Percentiles rank a stretch among this genome's conserved stretches.
These are phyloP conservation scores for Polyploca ridens DNA, from an alignment of 2,888 invertebrate species.

Conservation along the genomic window DNA sequence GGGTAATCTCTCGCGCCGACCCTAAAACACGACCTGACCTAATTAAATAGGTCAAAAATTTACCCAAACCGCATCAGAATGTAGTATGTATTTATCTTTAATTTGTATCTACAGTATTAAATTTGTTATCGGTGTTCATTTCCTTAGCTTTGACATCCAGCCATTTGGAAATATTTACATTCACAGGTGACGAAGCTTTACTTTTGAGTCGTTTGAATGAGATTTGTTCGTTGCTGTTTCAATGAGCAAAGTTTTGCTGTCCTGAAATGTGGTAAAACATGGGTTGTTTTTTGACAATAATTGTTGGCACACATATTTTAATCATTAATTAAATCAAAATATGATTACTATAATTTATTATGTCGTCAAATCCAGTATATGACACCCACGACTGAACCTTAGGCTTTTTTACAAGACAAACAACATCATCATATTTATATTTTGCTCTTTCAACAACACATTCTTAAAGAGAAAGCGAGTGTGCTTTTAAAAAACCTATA, in stretches of 20 bases:
- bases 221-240: slow-evolving; percentile 19
- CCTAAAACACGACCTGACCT: no score
- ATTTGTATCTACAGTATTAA: slow-evolving; percentile 25
- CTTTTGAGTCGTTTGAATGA: slow-evolving; percentile 25
- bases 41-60: neutral
- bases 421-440: no score
- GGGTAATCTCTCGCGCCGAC: no score
- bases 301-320: no score
- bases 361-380: no score
- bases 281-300: neutral
- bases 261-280: neutral
- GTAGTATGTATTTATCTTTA: slow-evolving; percentile 21
- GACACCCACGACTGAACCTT: no score
- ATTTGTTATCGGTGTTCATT: slow-evolving; percentile 19
- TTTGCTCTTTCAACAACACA: no score
- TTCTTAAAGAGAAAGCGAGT: no score
- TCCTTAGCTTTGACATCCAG: slow-evolving; percentile 27
- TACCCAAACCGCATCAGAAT: neutral
- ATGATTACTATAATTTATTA: no score
- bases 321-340: no score
- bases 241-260: neutral
- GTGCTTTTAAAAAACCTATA: neutral
- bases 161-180: slow-evolving; percentile 35
- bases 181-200: slow-evolving; percentile 27
- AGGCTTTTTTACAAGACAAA: no score